Evolutionary conservation across 1,140 invertebrate species (phyloP).

Genomic region (Drosophila trapezifrons): DNA sequence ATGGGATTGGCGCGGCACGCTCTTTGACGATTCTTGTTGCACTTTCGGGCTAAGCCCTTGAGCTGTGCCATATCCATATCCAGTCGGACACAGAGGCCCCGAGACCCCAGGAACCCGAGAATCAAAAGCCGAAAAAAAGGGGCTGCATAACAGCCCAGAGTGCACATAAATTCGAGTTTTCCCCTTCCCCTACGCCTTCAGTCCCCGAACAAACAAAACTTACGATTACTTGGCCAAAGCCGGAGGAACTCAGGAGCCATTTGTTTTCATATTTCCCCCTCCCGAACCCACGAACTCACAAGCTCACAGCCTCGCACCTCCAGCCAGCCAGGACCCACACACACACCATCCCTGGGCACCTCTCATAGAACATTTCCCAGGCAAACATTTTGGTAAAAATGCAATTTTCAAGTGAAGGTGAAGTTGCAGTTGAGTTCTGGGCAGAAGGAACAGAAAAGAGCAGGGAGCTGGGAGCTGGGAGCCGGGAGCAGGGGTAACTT

Average conservation of each 20-base stretch:
- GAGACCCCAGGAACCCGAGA: slow-evolving; percentile 17
- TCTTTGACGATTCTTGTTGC: slow-evolving; percentile 35
- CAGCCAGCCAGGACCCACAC: neutral
- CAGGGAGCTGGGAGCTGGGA: neutral
- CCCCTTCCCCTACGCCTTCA: too few species aligned
- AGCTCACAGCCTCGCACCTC: slow-evolving; percentile 2
- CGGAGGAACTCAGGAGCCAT: slow-evolving; percentile 61
- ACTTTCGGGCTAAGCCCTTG: slow-evolving; percentile 46
- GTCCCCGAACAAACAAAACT: slow-evolving; percentile 54
- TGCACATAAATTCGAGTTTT: slow-evolving; percentile 49
- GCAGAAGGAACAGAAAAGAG: slow-evolving; percentile 3
- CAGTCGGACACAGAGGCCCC: slow-evolving; percentile 6
- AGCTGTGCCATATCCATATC: slow-evolving; percentile 24
- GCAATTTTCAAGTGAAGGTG: slow-evolving; percentile 72
- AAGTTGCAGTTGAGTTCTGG: slow-evolving; percentile 58
- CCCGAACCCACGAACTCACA: slow-evolving; percentile 25
- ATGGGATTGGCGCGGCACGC: slow-evolving; percentile 32
- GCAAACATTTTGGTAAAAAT: slow-evolving; percentile 77
- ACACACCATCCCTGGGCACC: slow-evolving; percentile 21
- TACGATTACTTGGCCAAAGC: slow-evolving; percentile 50
- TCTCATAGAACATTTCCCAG: slow-evolving; percentile 41
- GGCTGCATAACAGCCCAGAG: slow-evolving; percentile 30
- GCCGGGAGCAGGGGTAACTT: slow-evolving; percentile 35
- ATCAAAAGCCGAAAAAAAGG: slow-evolving; percentile 30
- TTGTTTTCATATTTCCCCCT: slow-evolving; percentile 71